These are phyloP conservation scores for Araneus ventricosus DNA, from an alignment of 1,140 invertebrate species.

Conservation along the genomic window DNA sequence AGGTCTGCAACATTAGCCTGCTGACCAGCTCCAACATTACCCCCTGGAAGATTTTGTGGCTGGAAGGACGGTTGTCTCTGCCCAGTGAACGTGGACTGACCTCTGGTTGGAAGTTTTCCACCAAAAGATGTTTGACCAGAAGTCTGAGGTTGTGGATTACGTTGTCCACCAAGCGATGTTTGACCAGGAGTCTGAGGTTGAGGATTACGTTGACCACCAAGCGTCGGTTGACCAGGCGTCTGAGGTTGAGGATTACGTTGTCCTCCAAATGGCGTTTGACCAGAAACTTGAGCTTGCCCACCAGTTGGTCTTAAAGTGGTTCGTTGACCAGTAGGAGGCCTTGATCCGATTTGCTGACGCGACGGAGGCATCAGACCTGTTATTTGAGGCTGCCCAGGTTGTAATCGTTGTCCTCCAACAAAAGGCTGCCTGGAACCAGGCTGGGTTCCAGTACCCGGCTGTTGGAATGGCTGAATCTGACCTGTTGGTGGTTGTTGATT, in stretches of 20 bases:
- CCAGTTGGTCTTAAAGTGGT: background rate
- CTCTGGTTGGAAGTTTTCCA: background rate
- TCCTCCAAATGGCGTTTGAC: background rate
- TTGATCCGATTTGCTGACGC: background rate
- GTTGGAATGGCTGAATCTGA: background rate
- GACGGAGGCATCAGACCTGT: background rate
- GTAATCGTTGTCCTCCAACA: background rate
- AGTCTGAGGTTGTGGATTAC: background rate
- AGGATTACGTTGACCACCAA: background rate
- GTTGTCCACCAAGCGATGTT: background rate
- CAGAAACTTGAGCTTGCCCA: background rate
- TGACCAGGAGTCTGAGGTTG: background rate
- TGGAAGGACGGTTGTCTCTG: conserved; percentile 32
- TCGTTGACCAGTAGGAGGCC: background rate
- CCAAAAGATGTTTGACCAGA: background rate
- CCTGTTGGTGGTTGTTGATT: conserved; percentile 7
- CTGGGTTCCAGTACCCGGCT: background rate
- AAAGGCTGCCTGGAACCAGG: background rate
- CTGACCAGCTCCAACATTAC: background rate
- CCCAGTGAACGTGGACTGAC: background rate
- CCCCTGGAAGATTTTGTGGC: background rate
- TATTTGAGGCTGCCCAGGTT: background rate
- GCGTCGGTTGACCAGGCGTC: background rate
- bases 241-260: background rate
- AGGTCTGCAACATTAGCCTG: conserved; percentile 57